Conservation (phyloP, 2,113 vertebrate genomes). For the Melospiza melodia region DNA sequence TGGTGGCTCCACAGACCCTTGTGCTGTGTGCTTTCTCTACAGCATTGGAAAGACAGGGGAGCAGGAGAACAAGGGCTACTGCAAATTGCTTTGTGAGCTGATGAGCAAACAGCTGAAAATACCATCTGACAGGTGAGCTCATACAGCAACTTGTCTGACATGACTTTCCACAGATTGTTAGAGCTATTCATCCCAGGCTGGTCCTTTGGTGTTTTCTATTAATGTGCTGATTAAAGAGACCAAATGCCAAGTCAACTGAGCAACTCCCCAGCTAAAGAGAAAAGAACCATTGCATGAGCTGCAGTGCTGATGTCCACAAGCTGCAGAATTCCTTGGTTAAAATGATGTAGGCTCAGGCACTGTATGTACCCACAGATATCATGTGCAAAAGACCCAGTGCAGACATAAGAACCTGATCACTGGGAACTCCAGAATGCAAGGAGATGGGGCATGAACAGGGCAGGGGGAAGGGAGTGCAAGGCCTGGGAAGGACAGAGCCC, state of each 20-base stretch:
- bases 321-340: background rate
- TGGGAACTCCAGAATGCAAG: background rate
- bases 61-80: slow-evolving; percentile 80
- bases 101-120: slow-evolving; percentile 82
- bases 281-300: background rate
- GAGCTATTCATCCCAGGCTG: background rate
- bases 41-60: slow-evolving; percentile 83
- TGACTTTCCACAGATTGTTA: background rate
- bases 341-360: background rate
- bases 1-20: slow-evolving; percentile 80
- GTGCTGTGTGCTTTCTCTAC: slow-evolving; percentile 82
- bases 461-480: background rate
- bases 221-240: background rate
- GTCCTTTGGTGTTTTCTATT: background rate
- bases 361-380: background rate
- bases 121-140: slow-evolving; percentile 77
- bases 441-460: background rate
- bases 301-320: background rate
- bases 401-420: background rate
- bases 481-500: background rate
- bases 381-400: background rate
- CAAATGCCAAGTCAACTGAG: background rate
- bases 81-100: slow-evolving; percentile 82
- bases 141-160: background rate
- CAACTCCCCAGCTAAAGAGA: background rate